phyloP scores from a whole-genome alignment of 1,140 invertebrate genomes.

The Drosophila subpulchrella region DNA sequence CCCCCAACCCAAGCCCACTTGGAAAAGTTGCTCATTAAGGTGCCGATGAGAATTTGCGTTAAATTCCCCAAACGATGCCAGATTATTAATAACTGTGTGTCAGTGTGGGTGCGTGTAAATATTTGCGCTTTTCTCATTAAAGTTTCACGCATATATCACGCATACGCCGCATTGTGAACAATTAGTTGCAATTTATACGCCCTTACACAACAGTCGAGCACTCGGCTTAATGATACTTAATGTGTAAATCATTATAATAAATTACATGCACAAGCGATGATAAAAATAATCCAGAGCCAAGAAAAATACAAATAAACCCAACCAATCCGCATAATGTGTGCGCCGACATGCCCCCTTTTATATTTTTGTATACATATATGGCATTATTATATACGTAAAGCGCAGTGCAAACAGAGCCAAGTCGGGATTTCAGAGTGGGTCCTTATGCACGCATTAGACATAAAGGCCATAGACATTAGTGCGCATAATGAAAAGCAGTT shows the following conservation, averaged over 20 bases:
- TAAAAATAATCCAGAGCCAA: constrained; percentile 60
- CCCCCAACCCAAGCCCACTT: background rate
- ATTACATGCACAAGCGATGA: constrained; percentile 60
- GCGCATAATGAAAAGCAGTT: constrained; percentile 71
- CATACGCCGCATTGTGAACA: constrained; percentile 57
- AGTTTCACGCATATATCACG: constrained; percentile 47
- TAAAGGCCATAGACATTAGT: constrained; percentile 75
- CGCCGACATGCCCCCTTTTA: constrained; percentile 40
- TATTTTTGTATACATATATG: constrained; percentile 5
- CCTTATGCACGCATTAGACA: constrained; percentile 62
- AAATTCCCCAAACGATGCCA: constrained; percentile 43
- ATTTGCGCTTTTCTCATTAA: constrained; percentile 51
- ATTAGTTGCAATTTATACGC: constrained; percentile 60
- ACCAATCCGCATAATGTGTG: constrained; percentile 62
- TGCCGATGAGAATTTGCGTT: constrained; percentile 37
- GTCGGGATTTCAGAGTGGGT: constrained; percentile 36
- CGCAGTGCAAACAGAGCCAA: constrained; percentile 42
- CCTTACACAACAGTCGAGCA: constrained; percentile 13
- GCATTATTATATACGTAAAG: background rate
- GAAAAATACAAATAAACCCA: constrained; percentile 38
- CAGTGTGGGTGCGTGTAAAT: constrained; percentile 26
- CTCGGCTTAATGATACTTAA: constrained; percentile 62
- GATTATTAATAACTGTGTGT: constrained; percentile 61
- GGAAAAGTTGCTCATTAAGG: constrained; percentile 63
- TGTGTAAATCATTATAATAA: constrained; percentile 75